Conservation (phyloP, 2,113 vertebrate species). For the Vidua chalybeata region DNA sequence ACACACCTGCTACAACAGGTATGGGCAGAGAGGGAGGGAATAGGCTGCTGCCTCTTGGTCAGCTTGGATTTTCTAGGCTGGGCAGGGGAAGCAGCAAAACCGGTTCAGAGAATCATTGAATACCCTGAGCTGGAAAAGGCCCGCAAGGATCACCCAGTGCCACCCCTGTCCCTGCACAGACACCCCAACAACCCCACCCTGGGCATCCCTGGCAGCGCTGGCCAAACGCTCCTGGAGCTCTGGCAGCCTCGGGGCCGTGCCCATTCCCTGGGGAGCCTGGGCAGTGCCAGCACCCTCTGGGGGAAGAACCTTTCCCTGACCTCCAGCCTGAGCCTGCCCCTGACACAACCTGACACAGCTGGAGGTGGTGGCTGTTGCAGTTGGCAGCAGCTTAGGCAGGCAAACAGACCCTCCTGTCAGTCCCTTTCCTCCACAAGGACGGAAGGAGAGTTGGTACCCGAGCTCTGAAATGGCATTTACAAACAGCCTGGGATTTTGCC, state of each 20-base stretch:
- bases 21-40: not conserved
- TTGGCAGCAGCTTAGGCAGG: not conserved
- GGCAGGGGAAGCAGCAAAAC: not conserved
- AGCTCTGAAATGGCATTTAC: not conserved
- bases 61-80: not conserved
- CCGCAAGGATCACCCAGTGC: accelerated
- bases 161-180: accelerated
- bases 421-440: not conserved
- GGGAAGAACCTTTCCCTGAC: not conserved
- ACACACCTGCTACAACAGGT: not conserved
- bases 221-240: not conserved
- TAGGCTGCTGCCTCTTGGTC: not conserved
- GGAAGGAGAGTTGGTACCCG: accelerated
- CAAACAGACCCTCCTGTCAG: accelerated
- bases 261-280: not conserved
- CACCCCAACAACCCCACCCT: accelerated
- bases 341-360: not conserved
- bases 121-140: not conserved
- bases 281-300: not conserved
- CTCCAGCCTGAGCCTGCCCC: not conserved
- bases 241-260: not conserved
- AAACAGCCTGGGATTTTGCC: not conserved
- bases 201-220: not conserved
- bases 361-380: not conserved
- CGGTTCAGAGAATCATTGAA: not conserved